Evolutionary conservation across 2,797 vertebrate species (phyloP), one percentile per base, ranked within the genome.

Genomic region (Discoglossus pictus): DNA sequence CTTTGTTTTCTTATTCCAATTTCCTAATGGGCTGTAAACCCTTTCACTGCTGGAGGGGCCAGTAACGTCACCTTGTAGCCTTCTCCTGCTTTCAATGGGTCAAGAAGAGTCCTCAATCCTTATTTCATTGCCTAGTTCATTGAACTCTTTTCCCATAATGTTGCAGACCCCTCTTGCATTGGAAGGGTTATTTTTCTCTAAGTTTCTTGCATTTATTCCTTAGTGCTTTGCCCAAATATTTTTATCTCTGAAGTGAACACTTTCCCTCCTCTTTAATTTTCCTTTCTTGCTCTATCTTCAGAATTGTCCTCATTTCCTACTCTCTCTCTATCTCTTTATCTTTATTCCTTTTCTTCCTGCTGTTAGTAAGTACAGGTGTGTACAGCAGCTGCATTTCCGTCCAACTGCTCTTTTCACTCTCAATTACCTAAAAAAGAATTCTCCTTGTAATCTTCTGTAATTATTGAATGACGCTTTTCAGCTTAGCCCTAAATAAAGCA

Each of bases 401-500:
- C 92, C 86, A 89, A 91, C 89, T 90, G 93, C 91, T 94, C 90
- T 86, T 90, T 89, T 93, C 91, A 93, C 89, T 92, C 91, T 91
- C 92, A 89, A 92, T 92, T 93, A 94, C 92, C 92, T 89, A 92
- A 92, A 93, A 93, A 48, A 69, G 46, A 62, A 92, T 93, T 92
- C 91, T 96, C 92, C 92, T 94, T 94, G 91, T 93, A 95, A 94
- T 92, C 95, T 92, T 94, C 92, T 98, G 96, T 97, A 98, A 96
- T 93, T 96, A 95, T 94, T 96, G 95, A 97, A 97, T 97, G 95
- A 98, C 91, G 95, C 94, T 94, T 98, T 94, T 94, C 94, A 93
- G 96, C 95, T 98, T 99, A 97, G 94, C 94, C 94, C 94, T 97
- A 99, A 91, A 98, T 97, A 99, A 99, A 99, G 94, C 96, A 99